Evolutionary conservation across 2,888 invertebrate species (phyloP), one percentile per base, ranked within the genome.

Genomic region (Lasioglossum figueresi): DNA sequence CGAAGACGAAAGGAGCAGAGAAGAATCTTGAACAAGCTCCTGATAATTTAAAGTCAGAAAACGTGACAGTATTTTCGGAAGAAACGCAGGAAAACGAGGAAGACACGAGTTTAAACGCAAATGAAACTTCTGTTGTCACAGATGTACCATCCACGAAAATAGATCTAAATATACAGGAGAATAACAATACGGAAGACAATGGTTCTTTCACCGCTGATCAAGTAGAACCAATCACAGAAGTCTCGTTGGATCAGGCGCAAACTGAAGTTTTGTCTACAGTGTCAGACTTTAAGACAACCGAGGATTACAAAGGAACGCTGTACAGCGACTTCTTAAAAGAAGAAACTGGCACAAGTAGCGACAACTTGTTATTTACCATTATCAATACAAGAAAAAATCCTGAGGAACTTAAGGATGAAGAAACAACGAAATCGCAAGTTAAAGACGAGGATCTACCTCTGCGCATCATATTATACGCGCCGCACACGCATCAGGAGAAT

Each of bases 391-490:
- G 1, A 31, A 59, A 34, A 14, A 34, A 48, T 79, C 2, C 37
- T 6, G 6, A 74, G 34, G 14, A 71, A 27, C 16, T 12, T 45
- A 43, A 37, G 16, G 37, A 56, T 12, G 0, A 10, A 2, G 70
- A 56, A 31, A 31, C 14, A 2, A 12, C 74, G 8, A 56, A 71
- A 63, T 23, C n/a, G 52, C 52, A 76, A 52, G 4, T n/a, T 8
- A 8, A 45, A 37, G 19, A 23, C 10, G 8, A 83, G 12, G n/a
- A 27, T n/a, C 31, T 93, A 4, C 93, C 94, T 37, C 88, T 94
- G 48, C 91, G 91, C n/a, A 92, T 94, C 80, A 93, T 94, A 83
- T 92, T 94, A 92, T 91, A 91, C 40, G 92, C 93, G 1, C 94
- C 94, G 1, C 94, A 94, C 80, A 83, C 91, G 40, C 94, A 94